These are phyloP conservation scores for Merops nubicus DNA, from an alignment of 2,113 vertebrate species.

Conservation along the genomic window DNA sequence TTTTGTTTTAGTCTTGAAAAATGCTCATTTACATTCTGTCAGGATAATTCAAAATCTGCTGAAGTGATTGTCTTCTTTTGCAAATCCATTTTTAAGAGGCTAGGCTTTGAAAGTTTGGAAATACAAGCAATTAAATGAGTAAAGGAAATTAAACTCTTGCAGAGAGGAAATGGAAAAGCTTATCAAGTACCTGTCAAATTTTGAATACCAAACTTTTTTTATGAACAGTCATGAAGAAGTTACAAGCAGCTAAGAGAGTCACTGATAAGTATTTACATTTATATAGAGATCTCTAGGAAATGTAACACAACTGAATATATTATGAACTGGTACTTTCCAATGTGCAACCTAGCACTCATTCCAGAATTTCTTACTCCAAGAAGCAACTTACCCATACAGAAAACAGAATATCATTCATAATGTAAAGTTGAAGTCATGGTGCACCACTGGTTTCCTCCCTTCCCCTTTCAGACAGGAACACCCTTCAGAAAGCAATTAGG, in stretches of 20 bases:
- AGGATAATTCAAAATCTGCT: neutral
- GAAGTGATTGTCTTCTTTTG: neutral
- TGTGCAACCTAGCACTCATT: neutral
- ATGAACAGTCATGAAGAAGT: neutral
- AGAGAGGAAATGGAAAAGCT: constrained; percentile 20
- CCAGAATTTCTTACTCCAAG: neutral
- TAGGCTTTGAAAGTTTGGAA: neutral
- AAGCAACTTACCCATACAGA: neutral
- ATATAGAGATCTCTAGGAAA: neutral
- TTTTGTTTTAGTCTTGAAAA: neutral
- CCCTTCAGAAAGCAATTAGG: neutral
- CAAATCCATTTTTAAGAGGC: neutral
- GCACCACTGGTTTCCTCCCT: neutral
- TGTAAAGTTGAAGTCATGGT: neutral
- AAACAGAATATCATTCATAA: neutral
- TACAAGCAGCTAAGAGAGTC: neutral
- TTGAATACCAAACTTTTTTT: neutral
- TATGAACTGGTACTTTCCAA: neutral
- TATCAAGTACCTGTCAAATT: neutral
- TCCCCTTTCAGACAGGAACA: neutral
- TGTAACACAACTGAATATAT: neutral
- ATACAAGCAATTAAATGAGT: neutral
- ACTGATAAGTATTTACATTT: neutral
- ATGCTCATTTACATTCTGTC: neutral
- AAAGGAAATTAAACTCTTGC: constrained; percentile 17